Evolutionary conservation across 1,140 invertebrate species (phyloP), one percentile per base, ranked within the genome.

Genomic region (Polyergus mexicanus): DNA sequence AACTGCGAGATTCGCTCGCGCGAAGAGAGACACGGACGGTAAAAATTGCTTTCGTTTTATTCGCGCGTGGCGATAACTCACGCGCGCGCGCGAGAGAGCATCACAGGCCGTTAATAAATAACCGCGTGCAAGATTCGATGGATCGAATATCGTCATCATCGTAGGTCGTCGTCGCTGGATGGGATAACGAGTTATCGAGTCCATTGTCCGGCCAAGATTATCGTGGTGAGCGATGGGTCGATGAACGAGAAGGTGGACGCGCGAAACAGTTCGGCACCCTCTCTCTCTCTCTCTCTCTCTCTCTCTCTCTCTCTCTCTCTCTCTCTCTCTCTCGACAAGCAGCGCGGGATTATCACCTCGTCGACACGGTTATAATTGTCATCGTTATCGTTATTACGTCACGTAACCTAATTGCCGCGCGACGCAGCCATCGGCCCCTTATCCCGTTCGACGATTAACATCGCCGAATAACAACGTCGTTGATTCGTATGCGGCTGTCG

Each of bases 321-420:
- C 65, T 69, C 72, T 66, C 63, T 74, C 69, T 74, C 83, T 56
- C 68, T 47, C 65, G n/a, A 68, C 58, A 13, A n/a, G 71, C 63
- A 44, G 28, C 41, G 11, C 54, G 54, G 68, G 66, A 51, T 86
- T 86, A 86, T 86, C 77, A 72, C 84, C 76, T 81, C 84, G 77
- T 86, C 66, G 77, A 86, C 77, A 86, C 68, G 76, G 78, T 85
- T 90, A 89, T 91, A 89, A 90, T 89, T 81, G 88, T 91, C 86
- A 90, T 88, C 90, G 77, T 84, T 86, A 87, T 85, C 86, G 83
- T 80, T 85, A 91, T 86, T 89, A 86, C 87, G 86, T 84, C 86
- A 63, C 88, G 72, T 91, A 88, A 87, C 78, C 88, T 85, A 91
- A 91, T 91, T 91, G 88, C 87, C 90, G 77, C 80, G 85, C 86